Evolutionary conservation across 2,797 vertebrate genomes (phyloP).

Genomic region (Argyrosomus regius): DNA sequence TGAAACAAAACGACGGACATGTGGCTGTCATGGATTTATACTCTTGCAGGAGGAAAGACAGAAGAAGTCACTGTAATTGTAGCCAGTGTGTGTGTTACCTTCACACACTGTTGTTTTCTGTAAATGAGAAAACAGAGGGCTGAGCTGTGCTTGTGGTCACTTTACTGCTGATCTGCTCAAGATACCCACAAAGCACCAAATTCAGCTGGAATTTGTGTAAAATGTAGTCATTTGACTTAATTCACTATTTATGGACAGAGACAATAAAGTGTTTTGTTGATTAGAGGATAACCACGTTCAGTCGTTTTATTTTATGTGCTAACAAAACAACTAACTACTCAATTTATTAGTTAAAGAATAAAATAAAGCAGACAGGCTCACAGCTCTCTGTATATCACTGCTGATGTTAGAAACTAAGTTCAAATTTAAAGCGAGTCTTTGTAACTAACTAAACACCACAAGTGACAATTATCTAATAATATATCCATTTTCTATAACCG

Average conservation of each 20-base stretch:
- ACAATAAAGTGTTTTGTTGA: not conserved
- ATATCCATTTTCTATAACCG: no score
- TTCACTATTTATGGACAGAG: not conserved
- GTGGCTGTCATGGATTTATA: slow-evolving; percentile 27
- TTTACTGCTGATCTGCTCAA: not conserved
- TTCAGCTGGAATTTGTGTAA: not conserved
- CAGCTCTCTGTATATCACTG: not conserved
- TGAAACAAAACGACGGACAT: slow-evolving; percentile 38
- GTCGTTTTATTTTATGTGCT: not conserved
- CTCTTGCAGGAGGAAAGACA: not conserved
- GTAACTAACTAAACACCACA: not conserved
- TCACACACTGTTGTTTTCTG: not conserved
- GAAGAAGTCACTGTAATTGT: no score
- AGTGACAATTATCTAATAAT: no score
- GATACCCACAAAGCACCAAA: not conserved
- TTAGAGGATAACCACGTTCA: not conserved
- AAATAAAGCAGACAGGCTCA: not conserved
- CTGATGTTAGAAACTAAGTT: not conserved
- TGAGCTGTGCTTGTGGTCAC: not conserved
- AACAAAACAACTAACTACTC: not conserved
- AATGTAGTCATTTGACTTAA: not conserved
- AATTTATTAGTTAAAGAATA: not conserved
- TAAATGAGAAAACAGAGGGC: not conserved
- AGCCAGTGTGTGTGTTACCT: not conserved
- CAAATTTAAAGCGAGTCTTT: not conserved